Evolutionary conservation across 92 coral and sea anemone genomes (phyloP).

Genomic region (Porites cylindrica): DNA sequence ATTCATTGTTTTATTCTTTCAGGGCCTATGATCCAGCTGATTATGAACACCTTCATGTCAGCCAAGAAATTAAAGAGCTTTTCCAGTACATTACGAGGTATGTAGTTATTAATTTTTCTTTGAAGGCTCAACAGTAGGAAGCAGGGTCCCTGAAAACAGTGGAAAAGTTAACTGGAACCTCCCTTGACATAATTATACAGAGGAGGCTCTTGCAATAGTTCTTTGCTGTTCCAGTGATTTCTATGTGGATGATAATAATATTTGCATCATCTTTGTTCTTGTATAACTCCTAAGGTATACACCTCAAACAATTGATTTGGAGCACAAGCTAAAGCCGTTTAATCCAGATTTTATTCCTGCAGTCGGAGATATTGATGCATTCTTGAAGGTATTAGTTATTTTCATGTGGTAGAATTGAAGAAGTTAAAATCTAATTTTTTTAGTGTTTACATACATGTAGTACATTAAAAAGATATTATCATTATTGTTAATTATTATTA

Average conservation of each 20-base stretch:
- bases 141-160: too few relatives aligned
- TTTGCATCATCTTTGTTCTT: background rate
- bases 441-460: too few relatives aligned
- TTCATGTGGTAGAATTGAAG: too few relatives aligned
- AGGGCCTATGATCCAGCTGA: conserved; percentile 99
- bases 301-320: conserved; percentile 95
- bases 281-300: conserved; percentile 65
- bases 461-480: too few relatives aligned
- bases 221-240: too few relatives aligned
- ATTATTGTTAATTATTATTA: too few relatives aligned
- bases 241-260: background rate
- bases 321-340: conserved; percentile 94
- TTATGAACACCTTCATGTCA: conserved; percentile 96
- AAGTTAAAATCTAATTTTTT: too few relatives aligned
- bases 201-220: too few relatives aligned
- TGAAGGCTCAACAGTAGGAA: background rate
- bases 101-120: background rate
- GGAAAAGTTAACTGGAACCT: too few relatives aligned
- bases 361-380: conserved; percentile 99
- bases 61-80: conserved; percentile 96
- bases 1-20: background rate
- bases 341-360: conserved; percentile 99
- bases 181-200: too few relatives aligned
- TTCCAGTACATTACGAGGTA: conserved; percentile 95
- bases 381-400: conserved; percentile 76